These are phyloP conservation scores for Nomada fabriciana DNA, from an alignment of 2,888 invertebrate genomes.

Conservation along the genomic window DNA sequence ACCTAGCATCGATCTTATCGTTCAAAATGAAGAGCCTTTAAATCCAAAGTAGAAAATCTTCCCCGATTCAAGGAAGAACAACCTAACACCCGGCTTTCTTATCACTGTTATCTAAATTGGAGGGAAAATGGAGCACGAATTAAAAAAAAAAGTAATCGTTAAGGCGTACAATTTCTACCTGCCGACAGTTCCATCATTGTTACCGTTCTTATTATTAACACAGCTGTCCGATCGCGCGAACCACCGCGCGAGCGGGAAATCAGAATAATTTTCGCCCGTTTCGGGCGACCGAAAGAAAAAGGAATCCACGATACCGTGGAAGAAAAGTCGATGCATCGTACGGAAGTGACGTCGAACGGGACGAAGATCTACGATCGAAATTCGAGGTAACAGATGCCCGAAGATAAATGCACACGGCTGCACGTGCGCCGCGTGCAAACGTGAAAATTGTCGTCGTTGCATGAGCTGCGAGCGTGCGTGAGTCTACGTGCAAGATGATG, in stretches of 20 bases:
- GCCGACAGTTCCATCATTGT: too few relatives aligned
- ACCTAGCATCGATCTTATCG: too few relatives aligned
- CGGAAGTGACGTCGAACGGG: conserved; percentile 37
- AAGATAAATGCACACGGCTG: conserved; percentile 44
- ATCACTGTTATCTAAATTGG: too few relatives aligned
- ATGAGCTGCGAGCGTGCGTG: conserved; percentile 41
- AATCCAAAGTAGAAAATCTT: too few relatives aligned
- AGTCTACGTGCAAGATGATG: conserved; percentile 43
- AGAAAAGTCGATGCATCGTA: not conserved
- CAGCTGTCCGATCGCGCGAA: too few relatives aligned
- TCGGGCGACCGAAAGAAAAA: not conserved
- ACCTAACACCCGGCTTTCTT: too few relatives aligned
- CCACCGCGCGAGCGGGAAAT: not conserved
- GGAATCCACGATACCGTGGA: not conserved
- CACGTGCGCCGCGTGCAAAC: conserved; percentile 55
- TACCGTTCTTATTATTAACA: too few relatives aligned
- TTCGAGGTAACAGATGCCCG: conserved; percentile 47
- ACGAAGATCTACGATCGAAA: conserved; percentile 46
- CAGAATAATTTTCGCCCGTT: not conserved
- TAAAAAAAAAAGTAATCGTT: too few relatives aligned
- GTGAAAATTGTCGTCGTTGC: conserved; percentile 47
- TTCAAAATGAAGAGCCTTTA: too few relatives aligned
- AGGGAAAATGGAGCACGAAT: too few relatives aligned
- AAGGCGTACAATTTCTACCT: too few relatives aligned
- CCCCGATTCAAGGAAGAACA: too few relatives aligned